Evolutionary conservation across 92 coral and sea anemone genomes (phyloP).

Genomic region (Epizoanthus fatuus): DNA sequence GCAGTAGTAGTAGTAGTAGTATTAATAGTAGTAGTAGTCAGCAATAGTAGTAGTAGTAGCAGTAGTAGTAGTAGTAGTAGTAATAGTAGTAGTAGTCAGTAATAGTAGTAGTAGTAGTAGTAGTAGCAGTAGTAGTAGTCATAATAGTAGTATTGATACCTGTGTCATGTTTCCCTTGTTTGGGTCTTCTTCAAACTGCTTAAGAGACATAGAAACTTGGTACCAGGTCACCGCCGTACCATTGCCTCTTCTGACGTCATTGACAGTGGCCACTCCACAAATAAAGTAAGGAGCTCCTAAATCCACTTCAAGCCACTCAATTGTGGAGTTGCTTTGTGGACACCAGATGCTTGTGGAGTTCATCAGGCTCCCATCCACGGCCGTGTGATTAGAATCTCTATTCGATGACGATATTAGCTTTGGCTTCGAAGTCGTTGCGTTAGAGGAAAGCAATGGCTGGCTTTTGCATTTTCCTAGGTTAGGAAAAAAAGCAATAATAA

Average conservation of each 20-base stretch:
- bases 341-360: not conserved
- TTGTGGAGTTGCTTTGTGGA: not conserved
- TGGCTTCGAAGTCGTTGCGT: not conserved
- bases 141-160: not conserved
- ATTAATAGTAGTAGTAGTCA: too few relatives aligned
- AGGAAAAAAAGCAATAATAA: not conserved
- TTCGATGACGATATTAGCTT: not conserved
- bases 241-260: not conserved
- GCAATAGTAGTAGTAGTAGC: too few relatives aligned
- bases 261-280: not conserved
- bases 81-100: too few relatives aligned
- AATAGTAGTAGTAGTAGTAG: too few relatives aligned
- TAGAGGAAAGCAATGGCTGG: not conserved
- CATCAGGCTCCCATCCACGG: not conserved
- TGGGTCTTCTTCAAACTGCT: not conserved
- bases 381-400: not conserved
- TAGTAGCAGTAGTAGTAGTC: too few relatives aligned
- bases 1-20: too few relatives aligned
- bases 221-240: not conserved
- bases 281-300: too few relatives aligned
- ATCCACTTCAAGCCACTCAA: too few relatives aligned
- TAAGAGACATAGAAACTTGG: not conserved
- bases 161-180: not conserved
- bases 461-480: not conserved
- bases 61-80: too few relatives aligned